phyloP scores from a whole-genome alignment of 2,888 invertebrate genomes.

The Pterostichus niger region DNA sequence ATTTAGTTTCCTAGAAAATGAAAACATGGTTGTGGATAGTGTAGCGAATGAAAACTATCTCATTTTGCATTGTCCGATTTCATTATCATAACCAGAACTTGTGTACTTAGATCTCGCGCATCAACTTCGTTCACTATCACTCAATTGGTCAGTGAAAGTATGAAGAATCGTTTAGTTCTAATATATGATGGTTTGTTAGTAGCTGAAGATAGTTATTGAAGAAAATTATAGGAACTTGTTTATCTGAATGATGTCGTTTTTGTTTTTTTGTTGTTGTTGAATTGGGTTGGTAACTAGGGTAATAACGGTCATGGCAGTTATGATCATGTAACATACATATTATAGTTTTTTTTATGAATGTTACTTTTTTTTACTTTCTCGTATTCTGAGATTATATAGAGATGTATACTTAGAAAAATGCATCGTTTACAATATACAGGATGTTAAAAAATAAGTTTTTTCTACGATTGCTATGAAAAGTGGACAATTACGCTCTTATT shows the following conservation, averaged over 20 bases:
- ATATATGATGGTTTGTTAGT: constrained; percentile 12
- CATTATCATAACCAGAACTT: constrained; percentile 25
- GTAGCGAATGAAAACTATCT: background rate
- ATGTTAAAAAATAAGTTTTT: too few relatives aligned
- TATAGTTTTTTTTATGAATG: too few relatives aligned
- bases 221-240: constrained; percentile 44
- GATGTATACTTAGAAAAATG: too few relatives aligned
- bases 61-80: constrained; percentile 11
- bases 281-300: background rate
- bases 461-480: too few relatives aligned
- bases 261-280: background rate
- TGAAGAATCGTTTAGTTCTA: constrained; percentile 20
- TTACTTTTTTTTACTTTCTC: too few relatives aligned
- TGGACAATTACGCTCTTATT: too few relatives aligned
- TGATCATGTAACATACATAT: too few relatives aligned
- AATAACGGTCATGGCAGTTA: background rate
- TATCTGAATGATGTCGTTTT: background rate
- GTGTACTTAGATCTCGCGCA: background rate
- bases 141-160: constrained; percentile 10
- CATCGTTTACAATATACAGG: too few relatives aligned
- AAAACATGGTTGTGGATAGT: too few relatives aligned
- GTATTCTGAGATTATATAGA: too few relatives aligned
- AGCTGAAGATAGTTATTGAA: constrained; percentile 4
- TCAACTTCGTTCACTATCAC: background rate
- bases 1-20: too few relatives aligned